phyloP scores from a whole-genome alignment of 2,113 vertebrate genomes.

The Chascanopsetta lugubris region DNA sequence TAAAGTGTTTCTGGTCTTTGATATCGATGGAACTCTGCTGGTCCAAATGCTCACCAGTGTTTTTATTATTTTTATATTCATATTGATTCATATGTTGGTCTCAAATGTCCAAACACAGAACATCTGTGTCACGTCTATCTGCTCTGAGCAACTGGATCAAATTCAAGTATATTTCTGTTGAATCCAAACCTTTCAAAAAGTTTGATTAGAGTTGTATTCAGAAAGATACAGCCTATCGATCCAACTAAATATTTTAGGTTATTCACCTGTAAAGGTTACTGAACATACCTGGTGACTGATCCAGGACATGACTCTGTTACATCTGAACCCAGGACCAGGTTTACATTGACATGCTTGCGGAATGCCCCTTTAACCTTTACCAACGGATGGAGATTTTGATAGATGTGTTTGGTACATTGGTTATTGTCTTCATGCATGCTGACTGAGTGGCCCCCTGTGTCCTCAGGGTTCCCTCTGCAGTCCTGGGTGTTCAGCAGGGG shows the following conservation, averaged over 20 bases:
- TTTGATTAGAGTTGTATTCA: too few relatives aligned
- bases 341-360: too few relatives aligned
- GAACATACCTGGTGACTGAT: too few relatives aligned
- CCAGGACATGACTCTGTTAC: too few relatives aligned
- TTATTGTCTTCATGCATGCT: neutral
- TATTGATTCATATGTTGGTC: neutral
- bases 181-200: too few relatives aligned
- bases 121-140: neutral
- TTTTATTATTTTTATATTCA: neutral
- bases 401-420: too few relatives aligned
- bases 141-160: neutral
- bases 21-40: neutral
- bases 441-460: neutral
- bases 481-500: constrained; percentile 83
- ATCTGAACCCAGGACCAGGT: too few relatives aligned
- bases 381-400: too few relatives aligned
- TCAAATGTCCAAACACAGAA: neutral
- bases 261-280: too few relatives aligned
- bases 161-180: neutral
- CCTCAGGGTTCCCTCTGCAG: constrained; percentile 85
- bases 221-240: too few relatives aligned
- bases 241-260: too few relatives aligned
- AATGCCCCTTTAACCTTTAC: too few relatives aligned
- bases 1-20: neutral
- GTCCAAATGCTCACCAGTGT: neutral